Evolutionary conservation across 2,797 vertebrate species (phyloP).

Genomic region (Pantherophis vulpinus): DNA sequence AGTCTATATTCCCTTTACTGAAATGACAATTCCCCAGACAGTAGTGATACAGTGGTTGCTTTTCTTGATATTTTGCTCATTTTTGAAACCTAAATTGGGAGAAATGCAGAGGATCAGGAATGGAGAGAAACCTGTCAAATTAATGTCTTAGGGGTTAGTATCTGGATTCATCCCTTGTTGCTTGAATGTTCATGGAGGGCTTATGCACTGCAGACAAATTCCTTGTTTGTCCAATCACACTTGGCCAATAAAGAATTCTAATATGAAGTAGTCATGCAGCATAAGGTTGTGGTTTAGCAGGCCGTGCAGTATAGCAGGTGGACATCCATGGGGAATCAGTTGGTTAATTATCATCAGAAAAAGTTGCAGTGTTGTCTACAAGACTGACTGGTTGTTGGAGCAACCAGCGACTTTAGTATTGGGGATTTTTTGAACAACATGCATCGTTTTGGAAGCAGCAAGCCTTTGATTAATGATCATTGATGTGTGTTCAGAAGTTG

Average conservation of each 20-base stretch:
- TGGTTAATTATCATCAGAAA: background rate
- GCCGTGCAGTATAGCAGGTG: background rate
- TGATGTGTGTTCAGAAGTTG: background rate
- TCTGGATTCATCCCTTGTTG: background rate
- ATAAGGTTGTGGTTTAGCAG: background rate
- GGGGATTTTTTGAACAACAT: background rate
- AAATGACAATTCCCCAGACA: background rate
- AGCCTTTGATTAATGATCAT: background rate
- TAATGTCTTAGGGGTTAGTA: background rate
- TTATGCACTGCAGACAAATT: background rate
- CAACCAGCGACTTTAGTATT: background rate
- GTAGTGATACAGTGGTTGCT: background rate
- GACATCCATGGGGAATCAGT: background rate
- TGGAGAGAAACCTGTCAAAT: background rate
- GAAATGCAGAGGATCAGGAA: background rate
- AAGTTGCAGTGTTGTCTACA: background rate
- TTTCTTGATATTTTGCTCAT: background rate
- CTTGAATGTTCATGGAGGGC: background rate
- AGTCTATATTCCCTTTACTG: background rate
- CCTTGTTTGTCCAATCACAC: background rate
- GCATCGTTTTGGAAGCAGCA: background rate
- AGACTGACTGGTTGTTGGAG: background rate
- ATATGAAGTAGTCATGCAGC: background rate
- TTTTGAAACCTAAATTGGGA: background rate
- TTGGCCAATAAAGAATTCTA: background rate